Evolutionary conservation across 2,888 invertebrate genomes (phyloP), one percentile per base, ranked within the genome.

Genomic region (Sepiola atlantica): DNA sequence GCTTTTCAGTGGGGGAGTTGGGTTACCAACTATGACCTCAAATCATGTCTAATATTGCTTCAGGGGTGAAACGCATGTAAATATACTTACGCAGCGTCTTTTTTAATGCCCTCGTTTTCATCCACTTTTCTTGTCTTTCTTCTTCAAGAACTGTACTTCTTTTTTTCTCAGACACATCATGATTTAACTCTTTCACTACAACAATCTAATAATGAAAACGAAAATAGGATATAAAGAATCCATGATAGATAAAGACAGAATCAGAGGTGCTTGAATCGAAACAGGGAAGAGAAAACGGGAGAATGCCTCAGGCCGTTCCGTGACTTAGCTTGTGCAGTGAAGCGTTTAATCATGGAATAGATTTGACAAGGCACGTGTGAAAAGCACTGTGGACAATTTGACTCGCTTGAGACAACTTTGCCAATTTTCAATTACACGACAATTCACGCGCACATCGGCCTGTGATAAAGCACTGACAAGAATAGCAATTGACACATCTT

Each of bases 331-430:
- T 77, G 77, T 77, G n/a, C 77, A 77, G 32, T 32, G 16, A 32
- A 77, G 77, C 77, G 77, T n/a, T 77, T n/a, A n/a, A 77, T 77
- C 77, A 77, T 77, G 77, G 77, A n/a, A 77, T 77, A 77, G 77
- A 77, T 77, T 77, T 77, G 77, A 77, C 77, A 77, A 77, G 77
- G 32, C 77, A 77, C 77, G 77, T 77, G 32, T 77, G 77, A 77
- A 77, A 77, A 32, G n/a, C n/a, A 77, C 16, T 77, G 77, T 32
- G 77, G 77, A 77, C 77, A 77, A 77, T 77, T 77, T 77, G 77
- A 77, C 77, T 77, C 77, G 77, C 77, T 32, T 77, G 77, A 77
- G 77, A n/a, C 77, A 18, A 77, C 77, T 77, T 77, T 77, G 32
- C 77, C 77, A 77, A 77, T 77, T 77, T 77, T 77, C 77, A 77